Conservation (phyloP, 2,888 invertebrate genomes). For the Ichneumoninae sp. region DNA sequence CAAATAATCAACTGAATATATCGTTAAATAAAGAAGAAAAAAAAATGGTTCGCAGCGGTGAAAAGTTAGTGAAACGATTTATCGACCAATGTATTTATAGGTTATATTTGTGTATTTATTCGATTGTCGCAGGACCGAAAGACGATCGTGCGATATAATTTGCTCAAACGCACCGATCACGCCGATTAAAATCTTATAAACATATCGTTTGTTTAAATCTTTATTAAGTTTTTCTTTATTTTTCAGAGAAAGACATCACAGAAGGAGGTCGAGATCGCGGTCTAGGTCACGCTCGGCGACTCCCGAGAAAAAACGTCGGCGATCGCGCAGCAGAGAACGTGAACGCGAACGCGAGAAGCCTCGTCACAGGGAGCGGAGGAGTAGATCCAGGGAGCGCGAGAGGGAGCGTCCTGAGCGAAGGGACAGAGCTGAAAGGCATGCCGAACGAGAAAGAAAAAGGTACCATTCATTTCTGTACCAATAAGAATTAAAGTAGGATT, state of each 20-base stretch:
- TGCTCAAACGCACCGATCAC: background rate
- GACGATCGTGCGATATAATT: constrained; percentile 9
- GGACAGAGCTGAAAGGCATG: constrained; percentile 85
- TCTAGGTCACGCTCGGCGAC: constrained; percentile 87
- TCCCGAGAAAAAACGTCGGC: constrained; percentile 87
- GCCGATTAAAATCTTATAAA: background rate
- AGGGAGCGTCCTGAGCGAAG: constrained; percentile 85
- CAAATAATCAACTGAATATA: constrained; percentile 17
- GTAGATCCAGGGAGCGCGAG: constrained; percentile 88
- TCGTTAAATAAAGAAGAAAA: constrained; percentile 19
- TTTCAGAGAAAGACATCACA: constrained; percentile 83
- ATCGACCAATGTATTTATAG: constrained; percentile 31
- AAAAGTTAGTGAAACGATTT: constrained; percentile 76
- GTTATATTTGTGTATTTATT: constrained; percentile 50
- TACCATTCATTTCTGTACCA: constrained; percentile 60
- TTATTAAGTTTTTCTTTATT: constrained; percentile 20
- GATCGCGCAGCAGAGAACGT: constrained; percentile 87
- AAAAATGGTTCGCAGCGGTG: constrained; percentile 79
- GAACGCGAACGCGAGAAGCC: constrained; percentile 86
- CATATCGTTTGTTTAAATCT: background rate
- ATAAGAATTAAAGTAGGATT: background rate
- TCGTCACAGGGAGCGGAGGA: constrained; percentile 87
- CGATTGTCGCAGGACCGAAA: background rate
- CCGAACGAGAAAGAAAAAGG: constrained; percentile 86
- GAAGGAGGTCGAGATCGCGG: constrained; percentile 87